These are phyloP conservation scores for Girardinus metallicus DNA, from an alignment of 2,797 vertebrate genomes.

Conservation along the genomic window DNA sequence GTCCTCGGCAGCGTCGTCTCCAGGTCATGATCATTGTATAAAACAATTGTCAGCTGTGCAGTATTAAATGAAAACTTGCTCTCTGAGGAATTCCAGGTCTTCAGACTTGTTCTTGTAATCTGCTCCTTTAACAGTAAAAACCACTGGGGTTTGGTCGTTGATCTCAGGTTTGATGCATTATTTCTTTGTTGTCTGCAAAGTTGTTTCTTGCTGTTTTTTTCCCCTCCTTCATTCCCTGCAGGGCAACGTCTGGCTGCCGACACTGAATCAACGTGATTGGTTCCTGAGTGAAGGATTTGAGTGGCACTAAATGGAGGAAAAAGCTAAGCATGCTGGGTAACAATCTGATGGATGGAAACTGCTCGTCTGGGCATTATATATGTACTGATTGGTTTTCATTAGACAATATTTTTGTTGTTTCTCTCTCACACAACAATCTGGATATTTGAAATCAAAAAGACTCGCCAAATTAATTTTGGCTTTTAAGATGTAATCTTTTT, in stretches of 20 bases:
- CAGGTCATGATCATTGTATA: slow-evolving; percentile 62
- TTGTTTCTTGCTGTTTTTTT: not conserved
- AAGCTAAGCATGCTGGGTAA: slow-evolving; percentile 67
- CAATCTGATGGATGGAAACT: slow-evolving; percentile 34
- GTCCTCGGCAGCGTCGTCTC: slow-evolving; percentile 68
- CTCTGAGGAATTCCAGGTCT: slow-evolving; percentile 50
- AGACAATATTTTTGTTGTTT: slow-evolving; percentile 11
- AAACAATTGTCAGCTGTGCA: slow-evolving; percentile 60
- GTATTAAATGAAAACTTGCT: slow-evolving; percentile 68
- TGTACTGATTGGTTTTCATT: slow-evolving; percentile 27
- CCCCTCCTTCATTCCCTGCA: slow-evolving; percentile 14
- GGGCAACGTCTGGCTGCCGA: slow-evolving; percentile 17
- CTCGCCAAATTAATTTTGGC: not conserved
- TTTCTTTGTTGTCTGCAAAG: slow-evolving; percentile 22
- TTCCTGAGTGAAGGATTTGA: slow-evolving; percentile 31
- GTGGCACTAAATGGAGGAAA: slow-evolving; percentile 53
- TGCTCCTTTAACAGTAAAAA: slow-evolving; percentile 30
- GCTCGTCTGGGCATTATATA: slow-evolving; percentile 33
- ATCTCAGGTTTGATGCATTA: slow-evolving; percentile 40
- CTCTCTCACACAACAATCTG: slow-evolving; percentile 3
- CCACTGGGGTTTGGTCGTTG: slow-evolving; percentile 8
- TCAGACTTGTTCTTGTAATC: slow-evolving; percentile 43
- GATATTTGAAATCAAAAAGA: slow-evolving; percentile 18
- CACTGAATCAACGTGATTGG: slow-evolving; percentile 39
- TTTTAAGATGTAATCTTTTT: not conserved